phyloP scores from a whole-genome alignment of 2,888 invertebrate genomes.

The Athrips mouffetella region DNA sequence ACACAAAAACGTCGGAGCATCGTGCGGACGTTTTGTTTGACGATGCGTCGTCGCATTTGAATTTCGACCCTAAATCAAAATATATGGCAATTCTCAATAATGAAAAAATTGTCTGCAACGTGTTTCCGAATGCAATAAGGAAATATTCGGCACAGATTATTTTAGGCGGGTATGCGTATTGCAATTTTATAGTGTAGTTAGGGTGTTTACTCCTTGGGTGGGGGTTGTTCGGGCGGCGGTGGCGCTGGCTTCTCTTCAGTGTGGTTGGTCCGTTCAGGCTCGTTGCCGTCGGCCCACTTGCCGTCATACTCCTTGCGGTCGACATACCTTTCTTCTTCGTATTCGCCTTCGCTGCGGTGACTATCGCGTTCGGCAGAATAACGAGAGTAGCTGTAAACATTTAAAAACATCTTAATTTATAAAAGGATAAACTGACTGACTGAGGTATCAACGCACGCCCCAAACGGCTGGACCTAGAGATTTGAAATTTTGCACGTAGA shows the following conservation, averaged over 20 bases:
- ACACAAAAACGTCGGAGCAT: too few relatives aligned
- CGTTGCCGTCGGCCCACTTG: constrained; percentile 81
- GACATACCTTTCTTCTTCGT: constrained; percentile 76
- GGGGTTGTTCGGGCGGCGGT: constrained; percentile 45
- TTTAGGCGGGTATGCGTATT: constrained; percentile 5
- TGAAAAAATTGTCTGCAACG: too few relatives aligned
- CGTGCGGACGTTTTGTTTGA: too few relatives aligned
- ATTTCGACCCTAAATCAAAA: too few relatives aligned
- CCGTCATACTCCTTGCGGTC: constrained; percentile 82
- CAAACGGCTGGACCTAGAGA: too few relatives aligned
- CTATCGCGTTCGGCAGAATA: constrained; percentile 69
- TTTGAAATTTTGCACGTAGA: too few relatives aligned
- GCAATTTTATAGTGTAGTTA: background rate
- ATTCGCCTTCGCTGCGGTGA: constrained; percentile 74
- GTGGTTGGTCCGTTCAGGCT: constrained; percentile 54
- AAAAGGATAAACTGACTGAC: too few relatives aligned
- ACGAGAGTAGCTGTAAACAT: constrained; percentile 54
- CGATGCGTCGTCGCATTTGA: too few relatives aligned
- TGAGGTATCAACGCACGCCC: too few relatives aligned
- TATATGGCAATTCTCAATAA: too few relatives aligned
- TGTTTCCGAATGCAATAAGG: too few relatives aligned
- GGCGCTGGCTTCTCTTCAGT: constrained; percentile 55
- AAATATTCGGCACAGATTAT: background rate
- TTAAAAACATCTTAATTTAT: too few relatives aligned
- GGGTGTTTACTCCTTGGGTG: constrained; percentile 55